Conservation (phyloP, 2,797 vertebrate genomes). For the Coregonus ussuriensis region DNA sequence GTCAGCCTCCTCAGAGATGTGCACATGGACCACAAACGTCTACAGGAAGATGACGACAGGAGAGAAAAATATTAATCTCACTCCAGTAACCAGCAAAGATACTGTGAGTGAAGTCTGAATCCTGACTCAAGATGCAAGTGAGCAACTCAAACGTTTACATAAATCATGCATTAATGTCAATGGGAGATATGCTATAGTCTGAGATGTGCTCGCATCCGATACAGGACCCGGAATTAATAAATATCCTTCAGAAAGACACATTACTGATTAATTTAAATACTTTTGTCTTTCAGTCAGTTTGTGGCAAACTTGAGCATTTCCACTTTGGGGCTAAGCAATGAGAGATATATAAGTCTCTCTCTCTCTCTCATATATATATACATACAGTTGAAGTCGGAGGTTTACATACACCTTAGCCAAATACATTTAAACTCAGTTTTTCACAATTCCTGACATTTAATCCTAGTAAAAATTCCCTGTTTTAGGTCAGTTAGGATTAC, state of each 20-base stretch:
- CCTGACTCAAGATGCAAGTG: background rate
- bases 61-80: slow-evolving; percentile 1
- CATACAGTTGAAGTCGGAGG: too few species aligned
- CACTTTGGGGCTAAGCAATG: background rate
- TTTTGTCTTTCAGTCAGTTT: background rate
- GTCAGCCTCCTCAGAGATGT: slow-evolving; percentile 87
- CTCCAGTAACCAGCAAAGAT: background rate
- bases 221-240: background rate
- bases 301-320: background rate
- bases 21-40: slow-evolving; percentile 95
- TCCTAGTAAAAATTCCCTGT: too few species aligned
- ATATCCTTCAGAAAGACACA: background rate
- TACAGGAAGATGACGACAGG: slow-evolving; percentile 53
- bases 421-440: too few species aligned
- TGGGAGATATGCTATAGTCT: background rate
- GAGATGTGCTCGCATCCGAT: background rate
- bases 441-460: too few species aligned
- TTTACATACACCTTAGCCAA: too few species aligned
- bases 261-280: background rate
- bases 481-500: too few species aligned
- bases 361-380: background rate
- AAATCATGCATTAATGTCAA: background rate
- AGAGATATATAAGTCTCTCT: background rate
- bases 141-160: background rate
- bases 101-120: background rate